Conservation (phyloP, 2,888 invertebrate species). For the Seladonia tumulorum region DNA sequence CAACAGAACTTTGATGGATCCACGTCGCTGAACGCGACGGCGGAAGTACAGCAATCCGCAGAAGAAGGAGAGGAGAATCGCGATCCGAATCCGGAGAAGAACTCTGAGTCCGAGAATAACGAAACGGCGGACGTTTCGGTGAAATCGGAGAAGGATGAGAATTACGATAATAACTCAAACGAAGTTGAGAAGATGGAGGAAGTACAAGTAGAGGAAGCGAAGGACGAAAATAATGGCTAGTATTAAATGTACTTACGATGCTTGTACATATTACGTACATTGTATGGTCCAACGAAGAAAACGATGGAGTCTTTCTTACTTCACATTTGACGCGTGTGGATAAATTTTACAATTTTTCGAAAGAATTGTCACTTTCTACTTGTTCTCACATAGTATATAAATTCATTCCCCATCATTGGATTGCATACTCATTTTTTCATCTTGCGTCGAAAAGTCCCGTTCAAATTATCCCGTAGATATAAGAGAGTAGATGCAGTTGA, state of each 20-base stretch:
- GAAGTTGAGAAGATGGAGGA: conserved; percentile 68
- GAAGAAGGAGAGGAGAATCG: conserved; percentile 81
- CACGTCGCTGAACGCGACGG: conserved; percentile 52
- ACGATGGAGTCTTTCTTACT: conserved; percentile 56
- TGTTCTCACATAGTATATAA: conserved; percentile 34
- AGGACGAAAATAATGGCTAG: conserved; percentile 80
- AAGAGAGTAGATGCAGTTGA: conserved; percentile 39
- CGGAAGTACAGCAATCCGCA: conserved; percentile 65
- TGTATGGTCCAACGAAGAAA: conserved; percentile 60
- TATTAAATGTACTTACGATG: conserved; percentile 63
- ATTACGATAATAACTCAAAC: conserved; percentile 50
- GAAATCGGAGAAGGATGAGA: conserved; percentile 59
- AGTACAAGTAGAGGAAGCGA: conserved; percentile 64
- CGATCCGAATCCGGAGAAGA: conserved; percentile 74
- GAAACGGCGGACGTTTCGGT: conserved; percentile 53
- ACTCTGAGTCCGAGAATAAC: conserved; percentile 46
- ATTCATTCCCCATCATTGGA: conserved; percentile 51
- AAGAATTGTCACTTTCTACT: conserved; percentile 53
- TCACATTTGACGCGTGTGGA: conserved; percentile 45
- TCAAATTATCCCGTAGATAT: conserved; percentile 23
- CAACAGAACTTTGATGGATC: conserved; percentile 75
- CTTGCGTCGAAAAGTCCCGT: background rate
- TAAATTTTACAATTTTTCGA: conserved; percentile 56
- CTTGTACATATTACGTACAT: conserved; percentile 67
- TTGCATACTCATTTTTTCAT: conserved; percentile 48